A percentile compares a stretch with the other conserved stretches of the same genome.
Conservation (phyloP, 2,888 invertebrate genomes). For the Trachelus troglodyta region DNA sequence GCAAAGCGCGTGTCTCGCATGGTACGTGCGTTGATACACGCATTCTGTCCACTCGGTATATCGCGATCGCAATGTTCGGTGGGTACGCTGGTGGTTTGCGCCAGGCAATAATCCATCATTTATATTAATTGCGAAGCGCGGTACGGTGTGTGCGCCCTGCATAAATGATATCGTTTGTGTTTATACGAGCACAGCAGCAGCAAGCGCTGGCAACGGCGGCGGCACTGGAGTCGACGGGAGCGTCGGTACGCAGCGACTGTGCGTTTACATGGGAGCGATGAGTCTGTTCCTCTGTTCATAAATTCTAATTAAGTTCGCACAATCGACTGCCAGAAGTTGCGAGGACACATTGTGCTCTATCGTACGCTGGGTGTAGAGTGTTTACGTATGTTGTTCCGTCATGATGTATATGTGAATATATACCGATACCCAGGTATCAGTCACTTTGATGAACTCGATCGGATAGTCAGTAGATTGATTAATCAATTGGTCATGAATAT, state of each 20-base stretch:
- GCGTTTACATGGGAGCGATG: constrained; percentile 10
- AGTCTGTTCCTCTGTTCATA: constrained; percentile 43
- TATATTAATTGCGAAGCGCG: constrained; percentile 61
- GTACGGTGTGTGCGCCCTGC: constrained; percentile 38
- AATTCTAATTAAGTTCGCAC: constrained; percentile 61
- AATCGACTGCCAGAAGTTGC: constrained; percentile 45
- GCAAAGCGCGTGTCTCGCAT: neutral
- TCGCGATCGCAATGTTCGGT: neutral
- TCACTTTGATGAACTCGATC: neutral
- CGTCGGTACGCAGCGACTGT: constrained; percentile 26
- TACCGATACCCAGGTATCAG: neutral
- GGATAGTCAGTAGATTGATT: neutral
- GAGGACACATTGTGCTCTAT: neutral
- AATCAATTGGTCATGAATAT: neutral
- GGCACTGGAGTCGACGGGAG: neutral
- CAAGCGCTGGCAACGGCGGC: constrained; percentile 9
- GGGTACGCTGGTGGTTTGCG: neutral
- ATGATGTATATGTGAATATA: neutral
- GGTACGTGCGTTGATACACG: neutral
- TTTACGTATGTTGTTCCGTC: neutral
- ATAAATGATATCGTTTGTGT: constrained; percentile 55
- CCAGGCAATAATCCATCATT: constrained; percentile 57
- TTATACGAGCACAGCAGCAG: constrained; percentile 38
- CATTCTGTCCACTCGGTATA: neutral
- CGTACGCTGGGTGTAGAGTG: neutral